A percentile compares a stretch with the other conserved stretches of the same genome.
Conservation (phyloP, 2,888 invertebrate species). For the Drosophila infuscata region DNA sequence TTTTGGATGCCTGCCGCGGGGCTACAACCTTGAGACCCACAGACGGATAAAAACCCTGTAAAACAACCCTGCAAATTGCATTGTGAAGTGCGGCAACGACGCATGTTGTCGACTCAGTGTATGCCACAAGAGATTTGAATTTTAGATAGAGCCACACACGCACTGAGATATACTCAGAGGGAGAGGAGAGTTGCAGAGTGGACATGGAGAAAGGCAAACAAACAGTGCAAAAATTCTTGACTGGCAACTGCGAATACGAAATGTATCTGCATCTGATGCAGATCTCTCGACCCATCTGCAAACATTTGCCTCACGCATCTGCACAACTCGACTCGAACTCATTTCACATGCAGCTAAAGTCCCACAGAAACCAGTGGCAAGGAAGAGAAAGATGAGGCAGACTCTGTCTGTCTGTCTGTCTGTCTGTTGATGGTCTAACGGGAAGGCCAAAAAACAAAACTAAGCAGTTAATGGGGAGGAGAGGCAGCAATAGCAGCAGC, state of each 20-base stretch:
- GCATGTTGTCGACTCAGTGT: constrained; percentile 46
- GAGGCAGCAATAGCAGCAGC: not conserved
- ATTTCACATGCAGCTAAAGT: constrained; percentile 55
- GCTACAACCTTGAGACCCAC: constrained; percentile 68
- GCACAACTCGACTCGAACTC: constrained; percentile 31
- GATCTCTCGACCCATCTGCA: constrained; percentile 62
- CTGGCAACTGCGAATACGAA: constrained; percentile 60
- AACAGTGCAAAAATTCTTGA: constrained; percentile 54
- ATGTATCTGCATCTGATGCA: constrained; percentile 62
- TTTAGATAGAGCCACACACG: constrained; percentile 65
- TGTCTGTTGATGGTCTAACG: constrained; percentile 21
- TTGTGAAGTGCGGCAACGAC: constrained; percentile 65
- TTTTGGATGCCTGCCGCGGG: constrained; percentile 31
- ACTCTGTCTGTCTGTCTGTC: constrained; percentile 17
- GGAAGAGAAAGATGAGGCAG: not conserved
- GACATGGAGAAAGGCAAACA: constrained; percentile 51
- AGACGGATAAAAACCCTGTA: constrained; percentile 19
- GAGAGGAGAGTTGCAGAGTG: not conserved
- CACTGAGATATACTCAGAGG: constrained; percentile 22
- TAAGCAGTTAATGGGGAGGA: constrained; percentile 25
- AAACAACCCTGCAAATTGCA: constrained; percentile 71
- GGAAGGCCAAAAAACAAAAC: constrained; percentile 32
- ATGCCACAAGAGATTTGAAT: constrained; percentile 78
- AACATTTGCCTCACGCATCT: constrained; percentile 56
- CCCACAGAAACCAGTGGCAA: not conserved